Evolutionary conservation across 2,888 invertebrate genomes (phyloP), one percentile per base, ranked within the genome.

Genomic region (Drosophila longiperda): DNA sequence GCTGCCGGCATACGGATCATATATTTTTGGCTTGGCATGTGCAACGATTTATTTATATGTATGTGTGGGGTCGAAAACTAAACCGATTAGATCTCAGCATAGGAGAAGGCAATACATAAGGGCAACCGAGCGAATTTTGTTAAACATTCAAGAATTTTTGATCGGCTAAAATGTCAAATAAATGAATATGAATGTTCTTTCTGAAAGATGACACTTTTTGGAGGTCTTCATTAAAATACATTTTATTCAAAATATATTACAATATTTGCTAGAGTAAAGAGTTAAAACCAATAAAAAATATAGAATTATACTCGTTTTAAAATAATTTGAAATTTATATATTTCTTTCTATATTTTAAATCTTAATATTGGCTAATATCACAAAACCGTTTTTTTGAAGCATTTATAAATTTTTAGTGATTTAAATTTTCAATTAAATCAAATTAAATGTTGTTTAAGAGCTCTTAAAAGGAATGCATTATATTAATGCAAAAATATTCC

Each of bases 51-150:
- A 34, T 38, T 38, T 26, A 5, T 7, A n/a, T 32, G 34, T 61
- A 52, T 80, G 72, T 82, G 85, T 68, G 82, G 53, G 62, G 42
- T 65, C 62, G 54, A 45, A 52, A 40, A 38, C 65, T 75, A 83
- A 86, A 62, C 79, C 80, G 84, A 75, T 84, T 82, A 76, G 66
- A 65, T 66, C 52, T 55, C 50, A 74, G 57, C 77, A 59, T 53
- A 58, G 66, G 55, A 34, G 36, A 34, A 23, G 40, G 29, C n/a
- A 58, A 40, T 48, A 36, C 36, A 38, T 36, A 66, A 67, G 64
- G 50, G 61, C 40, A 66, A 55, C 62, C 45, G 29, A 54, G 20
- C 54, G 48, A 3, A 23, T 32, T 23, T 4, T 32, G 0, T n/a
- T 3, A 17, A 36, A 20, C 2, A 54, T 54, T 38, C 3, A 34